Percentiles rank a stretch among this genome's conserved stretches.
Conservation (phyloP, 2,797 vertebrate genomes). For the Clamator glandarius region DNA sequence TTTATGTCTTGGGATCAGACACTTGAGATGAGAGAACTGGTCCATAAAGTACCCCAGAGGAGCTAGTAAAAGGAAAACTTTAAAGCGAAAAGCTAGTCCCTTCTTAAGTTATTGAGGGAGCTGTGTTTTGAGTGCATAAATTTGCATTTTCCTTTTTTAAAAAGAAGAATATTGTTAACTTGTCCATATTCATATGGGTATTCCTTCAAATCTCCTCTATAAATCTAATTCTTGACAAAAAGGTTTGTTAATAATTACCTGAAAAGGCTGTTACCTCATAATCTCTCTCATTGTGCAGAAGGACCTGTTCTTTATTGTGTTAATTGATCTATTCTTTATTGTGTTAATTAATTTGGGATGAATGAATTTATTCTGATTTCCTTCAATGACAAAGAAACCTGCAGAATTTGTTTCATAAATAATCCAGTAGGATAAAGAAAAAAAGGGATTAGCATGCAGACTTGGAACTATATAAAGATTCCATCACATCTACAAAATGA, state of each 20-base stretch:
- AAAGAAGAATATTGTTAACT: conserved; percentile 16
- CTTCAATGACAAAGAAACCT: neutral
- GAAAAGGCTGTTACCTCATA: conserved; percentile 12
- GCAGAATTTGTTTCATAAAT: conserved; percentile 24
- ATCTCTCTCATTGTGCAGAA: neutral
- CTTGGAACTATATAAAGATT: conserved; percentile 9
- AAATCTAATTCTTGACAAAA: conserved; percentile 45
- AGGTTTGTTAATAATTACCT: conserved; percentile 39
- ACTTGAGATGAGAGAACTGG: conserved; percentile 74
- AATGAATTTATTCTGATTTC: conserved; percentile 1
- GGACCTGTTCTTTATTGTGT: conserved; percentile 7
- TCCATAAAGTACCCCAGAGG: conserved; percentile 72
- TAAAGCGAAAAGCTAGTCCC: conserved; percentile 44
- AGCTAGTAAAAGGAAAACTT: conserved; percentile 67
- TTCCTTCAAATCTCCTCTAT: conserved; percentile 30
- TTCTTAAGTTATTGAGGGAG: conserved; percentile 49
- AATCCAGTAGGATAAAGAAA: neutral
- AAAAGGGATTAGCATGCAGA: neutral
- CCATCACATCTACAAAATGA: conserved; percentile 22
- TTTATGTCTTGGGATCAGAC: conserved; percentile 75
- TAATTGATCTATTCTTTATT: conserved; percentile 34
- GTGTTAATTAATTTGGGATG: conserved; percentile 43
- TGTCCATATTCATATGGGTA: conserved; percentile 44
- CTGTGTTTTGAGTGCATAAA: conserved; percentile 31
- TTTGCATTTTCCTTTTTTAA: conserved; percentile 37